phyloP scores from a whole-genome alignment of 2,113 vertebrate genomes.

The Hippocampus zosterae region DNA sequence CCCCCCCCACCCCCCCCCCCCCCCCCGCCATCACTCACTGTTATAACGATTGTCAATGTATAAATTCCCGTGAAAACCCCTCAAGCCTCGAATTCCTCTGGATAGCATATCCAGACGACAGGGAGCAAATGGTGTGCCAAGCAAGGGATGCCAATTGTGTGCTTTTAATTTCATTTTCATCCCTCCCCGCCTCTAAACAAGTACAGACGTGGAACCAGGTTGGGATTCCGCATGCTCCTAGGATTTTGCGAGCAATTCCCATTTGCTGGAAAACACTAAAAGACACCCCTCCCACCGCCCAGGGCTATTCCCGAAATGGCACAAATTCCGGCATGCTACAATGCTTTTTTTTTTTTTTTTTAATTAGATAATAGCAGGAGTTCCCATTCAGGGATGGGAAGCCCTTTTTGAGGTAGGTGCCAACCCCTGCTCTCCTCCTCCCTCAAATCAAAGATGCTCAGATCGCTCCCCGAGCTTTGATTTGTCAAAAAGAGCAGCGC shows the following conservation, averaged over 20 bases:
- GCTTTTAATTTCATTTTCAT: conserved; percentile 37
- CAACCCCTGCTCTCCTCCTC: background rate
- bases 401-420: background rate
- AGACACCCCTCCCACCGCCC: conserved; percentile 22
- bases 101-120: conserved; percentile 13
- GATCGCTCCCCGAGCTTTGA: too few species aligned
- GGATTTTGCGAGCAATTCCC: conserved; percentile 14
- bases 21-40: background rate
- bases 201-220: conserved; percentile 48
- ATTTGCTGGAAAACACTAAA: conserved; percentile 15
- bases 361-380: conserved; percentile 38
- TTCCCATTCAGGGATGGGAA: background rate
- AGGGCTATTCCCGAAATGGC: conserved; percentile 38
- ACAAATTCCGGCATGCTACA: background rate
- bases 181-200: conserved; percentile 36
- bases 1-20: background rate
- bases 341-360: conserved; percentile 30
- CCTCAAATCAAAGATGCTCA: background rate
- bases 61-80: conserved; percentile 48
- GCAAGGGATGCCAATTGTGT: conserved; percentile 44
- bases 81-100: conserved; percentile 59
- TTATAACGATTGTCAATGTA: conserved; percentile 44
- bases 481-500: background rate
- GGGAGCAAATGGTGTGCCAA: background rate
- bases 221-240: conserved; percentile 21